Percentiles rank a stretch among this genome's conserved stretches.
phyloP scores from a whole-genome alignment of 1,140 invertebrate species.

The Temnothorax nylanderi region DNA sequence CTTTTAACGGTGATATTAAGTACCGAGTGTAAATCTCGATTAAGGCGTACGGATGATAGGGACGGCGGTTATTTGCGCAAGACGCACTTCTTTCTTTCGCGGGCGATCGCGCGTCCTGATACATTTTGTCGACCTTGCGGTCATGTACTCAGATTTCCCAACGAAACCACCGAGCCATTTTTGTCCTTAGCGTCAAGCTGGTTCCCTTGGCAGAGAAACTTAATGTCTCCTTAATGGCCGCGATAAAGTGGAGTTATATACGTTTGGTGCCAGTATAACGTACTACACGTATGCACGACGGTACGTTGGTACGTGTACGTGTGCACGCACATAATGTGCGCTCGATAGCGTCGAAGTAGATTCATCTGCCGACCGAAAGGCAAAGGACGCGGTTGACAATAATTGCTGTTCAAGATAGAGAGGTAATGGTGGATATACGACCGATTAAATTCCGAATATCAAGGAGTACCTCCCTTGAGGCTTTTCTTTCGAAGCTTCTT shows the following conservation, averaged over 20 bases:
- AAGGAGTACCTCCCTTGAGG: constrained; percentile 35
- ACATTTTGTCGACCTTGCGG: constrained; percentile 25
- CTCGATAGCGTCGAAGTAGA: constrained; percentile 57
- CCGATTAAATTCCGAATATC: constrained; percentile 69
- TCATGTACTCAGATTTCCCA: constrained; percentile 44
- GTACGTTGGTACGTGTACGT: constrained; percentile 29
- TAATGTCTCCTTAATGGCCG: constrained; percentile 75
- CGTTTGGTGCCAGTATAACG: constrained; percentile 59
- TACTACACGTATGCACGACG: constrained; percentile 42
- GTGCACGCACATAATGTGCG: constrained; percentile 31
- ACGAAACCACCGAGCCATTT: constrained; percentile 62
- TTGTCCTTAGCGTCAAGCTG: constrained; percentile 68
- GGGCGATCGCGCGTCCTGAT: constrained; percentile 17
- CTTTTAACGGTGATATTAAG: constrained; percentile 42
- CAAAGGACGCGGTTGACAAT: constrained; percentile 52
- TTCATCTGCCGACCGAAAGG: constrained; percentile 55
- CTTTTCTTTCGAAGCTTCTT: constrained; percentile 46
- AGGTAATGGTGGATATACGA: constrained; percentile 66
- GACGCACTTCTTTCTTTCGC: neutral
- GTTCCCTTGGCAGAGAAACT: constrained; percentile 70
- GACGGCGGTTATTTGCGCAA: constrained; percentile 47
- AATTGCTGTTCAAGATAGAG: constrained; percentile 70
- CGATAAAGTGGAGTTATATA: constrained; percentile 74
- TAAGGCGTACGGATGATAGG: constrained; percentile 32
- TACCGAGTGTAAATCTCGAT: constrained; percentile 42